A percentile compares a stretch with the other conserved stretches of the same genome.
These are phyloP conservation scores for Propithecus coquereli DNA, from an alignment of 2,113 vertebrate genomes.

Conservation along the genomic window DNA sequence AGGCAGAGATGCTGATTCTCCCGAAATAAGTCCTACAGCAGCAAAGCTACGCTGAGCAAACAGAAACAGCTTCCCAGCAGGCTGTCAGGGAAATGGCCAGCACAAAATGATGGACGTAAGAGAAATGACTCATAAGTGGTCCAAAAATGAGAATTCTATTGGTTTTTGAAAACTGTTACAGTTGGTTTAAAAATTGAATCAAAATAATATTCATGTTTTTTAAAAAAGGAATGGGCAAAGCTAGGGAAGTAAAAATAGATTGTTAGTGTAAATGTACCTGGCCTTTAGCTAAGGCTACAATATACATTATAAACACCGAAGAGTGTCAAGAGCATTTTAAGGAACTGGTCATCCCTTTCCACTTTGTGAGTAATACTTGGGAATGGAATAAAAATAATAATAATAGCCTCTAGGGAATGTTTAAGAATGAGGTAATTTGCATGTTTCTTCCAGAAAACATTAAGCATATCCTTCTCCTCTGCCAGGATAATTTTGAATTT, in stretches of 20 bases:
- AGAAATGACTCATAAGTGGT: background rate
- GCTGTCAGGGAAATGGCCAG: background rate
- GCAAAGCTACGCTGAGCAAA: background rate
- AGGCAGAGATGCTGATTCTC: background rate
- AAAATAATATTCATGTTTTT: background rate
- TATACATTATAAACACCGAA: slow-evolving; percentile 63
- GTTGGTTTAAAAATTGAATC: background rate
- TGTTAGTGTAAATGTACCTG: slow-evolving; percentile 50
- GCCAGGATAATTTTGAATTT: slow-evolving; percentile 73
- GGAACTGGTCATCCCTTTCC: slow-evolving; percentile 72
- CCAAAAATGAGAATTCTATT: background rate
- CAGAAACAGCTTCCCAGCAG: background rate
- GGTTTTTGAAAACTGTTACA: background rate
- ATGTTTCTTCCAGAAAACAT: slow-evolving; percentile 75
- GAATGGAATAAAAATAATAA: slow-evolving; percentile 74
- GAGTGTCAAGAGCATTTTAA: slow-evolving; percentile 69
- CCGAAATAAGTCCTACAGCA: background rate
- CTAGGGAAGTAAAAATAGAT: slow-evolving; percentile 47
- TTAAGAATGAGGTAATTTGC: slow-evolving; percentile 75
- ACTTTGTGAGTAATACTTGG: slow-evolving; percentile 75
- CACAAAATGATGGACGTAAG: background rate
- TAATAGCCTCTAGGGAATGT: slow-evolving; percentile 63
- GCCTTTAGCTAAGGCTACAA: slow-evolving; percentile 43
- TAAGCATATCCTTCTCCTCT: slow-evolving; percentile 63
- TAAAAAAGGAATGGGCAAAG: background rate